Evolutionary conservation across 1,140 invertebrate species (phyloP), one percentile per base, ranked within the genome.

Genomic region (roundworm (Caenorhabditis elegans)): DNA sequence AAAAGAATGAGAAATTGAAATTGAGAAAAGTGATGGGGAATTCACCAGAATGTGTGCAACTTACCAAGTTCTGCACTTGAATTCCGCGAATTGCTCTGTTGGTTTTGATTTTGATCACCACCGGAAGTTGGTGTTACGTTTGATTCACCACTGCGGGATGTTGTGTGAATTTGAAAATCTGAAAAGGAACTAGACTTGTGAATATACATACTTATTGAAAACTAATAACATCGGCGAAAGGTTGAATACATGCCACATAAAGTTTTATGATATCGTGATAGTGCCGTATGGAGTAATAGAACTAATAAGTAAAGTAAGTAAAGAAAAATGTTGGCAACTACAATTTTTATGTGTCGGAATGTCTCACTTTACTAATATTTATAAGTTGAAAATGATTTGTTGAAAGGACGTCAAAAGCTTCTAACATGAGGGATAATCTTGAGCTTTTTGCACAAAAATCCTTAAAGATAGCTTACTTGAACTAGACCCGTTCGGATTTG

Each of bases 401-500:
- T 31, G 28, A 60, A 60, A 60, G 26, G 3, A 17, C 28, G 26
- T 31, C 13, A 55, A 55, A 55, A 19, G 13, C 5, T 3, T 2
- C 28, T 26, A 13, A 31, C n/a, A 17, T 24, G 19, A 28, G 28
- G 5, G 49, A 60, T 60, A 31, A 60, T 60, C 26, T 17, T 10
- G 26, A 17, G 28, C 15, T 60, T 31, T 60, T 34, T n/a, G n/a
- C n/a, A n/a, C n/a, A n/a, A n/a, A n/a, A n/a, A n/a, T n/a, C n/a
- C n/a, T n/a, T n/a, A n/a, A n/a, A n/a, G n/a, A n/a, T n/a, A n/a
- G n/a, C 60, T 31, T n/a, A 70, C 60, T 36, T 70, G 60, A 70
- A 70, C 60, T 70, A 70, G 60, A 70, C 60, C 60, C 60, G 60
- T 70, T 70, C n/a, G 60, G 60, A 70, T 70, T 70, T 70, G 60